Percentiles rank a stretch among this genome's conserved stretches.
Conservation (phyloP, 2,797 vertebrate genomes). For the Crax fasciolata region DNA sequence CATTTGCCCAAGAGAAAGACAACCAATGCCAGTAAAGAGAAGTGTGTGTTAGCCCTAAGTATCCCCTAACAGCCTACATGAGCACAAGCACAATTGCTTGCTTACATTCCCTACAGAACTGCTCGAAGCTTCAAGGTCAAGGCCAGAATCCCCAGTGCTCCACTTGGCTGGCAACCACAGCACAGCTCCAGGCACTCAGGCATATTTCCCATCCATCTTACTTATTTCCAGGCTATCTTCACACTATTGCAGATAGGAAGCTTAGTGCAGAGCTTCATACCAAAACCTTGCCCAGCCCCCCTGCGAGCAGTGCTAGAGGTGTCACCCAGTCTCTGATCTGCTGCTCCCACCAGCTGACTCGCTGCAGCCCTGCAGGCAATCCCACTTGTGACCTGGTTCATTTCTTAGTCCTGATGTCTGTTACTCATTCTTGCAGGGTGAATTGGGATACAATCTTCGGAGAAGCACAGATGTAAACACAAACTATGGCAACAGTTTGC, state of each 20-base stretch:
- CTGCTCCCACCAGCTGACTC: neutral
- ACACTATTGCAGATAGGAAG: neutral
- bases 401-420: neutral
- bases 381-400: neutral
- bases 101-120: neutral
- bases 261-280: accelerated
- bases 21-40: neutral
- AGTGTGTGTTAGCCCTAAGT: accelerated
- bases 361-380: neutral
- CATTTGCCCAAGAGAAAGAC: neutral
- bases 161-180: accelerated
- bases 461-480: neutral
- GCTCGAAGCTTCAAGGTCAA: neutral
- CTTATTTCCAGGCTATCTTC: neutral
- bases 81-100: neutral
- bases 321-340: neutral
- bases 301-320: neutral
- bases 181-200: neutral
- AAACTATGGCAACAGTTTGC: neutral
- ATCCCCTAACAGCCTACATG: neutral
- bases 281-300: neutral
- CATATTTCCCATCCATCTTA: neutral
- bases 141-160: neutral
- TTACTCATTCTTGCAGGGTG: neutral
- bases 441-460: neutral